Percentiles rank a stretch among this genome's conserved stretches.
Evolutionary conservation across 1,140 invertebrate species (phyloP).

Genomic region (Drosophila miranda): DNA sequence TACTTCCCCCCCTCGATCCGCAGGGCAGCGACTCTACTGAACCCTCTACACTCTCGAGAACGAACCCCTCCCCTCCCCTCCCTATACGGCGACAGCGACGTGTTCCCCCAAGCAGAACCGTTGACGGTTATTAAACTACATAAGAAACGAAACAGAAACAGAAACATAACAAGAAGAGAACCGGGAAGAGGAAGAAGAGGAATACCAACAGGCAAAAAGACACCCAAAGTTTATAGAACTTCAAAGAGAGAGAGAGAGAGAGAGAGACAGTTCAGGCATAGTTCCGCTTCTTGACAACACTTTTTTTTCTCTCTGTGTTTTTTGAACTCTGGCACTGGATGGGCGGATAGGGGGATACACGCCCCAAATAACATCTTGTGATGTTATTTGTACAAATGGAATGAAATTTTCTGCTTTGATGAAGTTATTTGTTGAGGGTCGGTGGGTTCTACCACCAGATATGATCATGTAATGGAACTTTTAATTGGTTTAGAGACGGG

Average conservation of each 20-base stretch:
- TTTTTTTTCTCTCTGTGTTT: slow-evolving; percentile 49
- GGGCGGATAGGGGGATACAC: slow-evolving; percentile 8
- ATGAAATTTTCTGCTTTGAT: slow-evolving; percentile 58
- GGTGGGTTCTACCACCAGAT: slow-evolving; percentile 20
- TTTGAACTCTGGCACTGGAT: slow-evolving; percentile 23
- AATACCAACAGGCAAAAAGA: slow-evolving; percentile 50
- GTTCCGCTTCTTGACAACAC: slow-evolving; percentile 60
- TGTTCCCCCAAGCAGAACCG: slow-evolving; percentile 61
- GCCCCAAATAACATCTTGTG: slow-evolving; percentile 28
- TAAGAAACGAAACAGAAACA: slow-evolving; percentile 27
- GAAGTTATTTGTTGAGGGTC: slow-evolving; percentile 70
- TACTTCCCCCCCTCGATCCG: slow-evolving; percentile 2
- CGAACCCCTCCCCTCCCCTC: background rate
- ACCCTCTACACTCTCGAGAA: too few species aligned
- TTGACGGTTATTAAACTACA: slow-evolving; percentile 73
- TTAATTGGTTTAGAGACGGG: slow-evolving; percentile 45
- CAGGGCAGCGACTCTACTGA: too few species aligned
- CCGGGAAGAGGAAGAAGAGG: slow-evolving; percentile 1
- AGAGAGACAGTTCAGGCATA: slow-evolving; percentile 58
- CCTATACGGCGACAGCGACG: slow-evolving; percentile 37
- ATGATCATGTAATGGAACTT: slow-evolving; percentile 51
- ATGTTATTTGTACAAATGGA: slow-evolving; percentile 51
- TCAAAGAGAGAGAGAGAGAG: background rate
- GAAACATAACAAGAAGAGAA: slow-evolving; percentile 24
- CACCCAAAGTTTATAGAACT: slow-evolving; percentile 41